Base-by-base conservation (phyloP, 2,113 vertebrate genomes). In the Aptenodytes forsteri region DNA sequence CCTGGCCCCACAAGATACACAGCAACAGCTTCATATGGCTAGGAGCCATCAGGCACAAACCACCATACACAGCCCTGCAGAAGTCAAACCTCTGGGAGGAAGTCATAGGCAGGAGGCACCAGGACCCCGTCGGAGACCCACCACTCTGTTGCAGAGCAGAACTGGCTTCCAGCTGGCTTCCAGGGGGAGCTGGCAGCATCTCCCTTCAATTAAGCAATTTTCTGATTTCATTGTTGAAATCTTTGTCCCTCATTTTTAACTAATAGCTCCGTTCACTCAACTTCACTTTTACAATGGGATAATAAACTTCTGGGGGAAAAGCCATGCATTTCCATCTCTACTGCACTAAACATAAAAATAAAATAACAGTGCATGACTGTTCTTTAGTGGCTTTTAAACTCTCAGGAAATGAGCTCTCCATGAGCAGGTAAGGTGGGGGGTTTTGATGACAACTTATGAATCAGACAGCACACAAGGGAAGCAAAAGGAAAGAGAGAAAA, bases 121-220 rank as follows among this genome's bases (percentile, higher is more conserved):
- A 66, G 61, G 70, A 69, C 61, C 34, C 44, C 13, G 2, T 20
- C 9, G 2, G 92, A 90, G 70, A 95, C 58, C 61, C 66, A 85
- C 58, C 25, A 54, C 58, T 69, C 49, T 3, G 8, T 85, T 96
- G 50, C 49, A 83, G 75, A 88, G 70, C 62, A 77, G 47, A 91
- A 94, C 32, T 70, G 58, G 25, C 54, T 93, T 96, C 75, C 90
- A 94, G 58, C 87, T 96, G 97, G 69, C 81, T 96, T 91, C 91
- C 87, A 93, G 47, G 56, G 61, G 32, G 44, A 95, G 56, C 66
- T 97, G 87, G 78, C 82, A 95, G 7, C 22, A 2, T 46, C 30
- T 85, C 27, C 38, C 62, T 95, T 67, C 80, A 89, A n/a, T 65
- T 91, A 86, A 65, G 91, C 62, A 94, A 87, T 91, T 91, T 91